Percentiles rank a stretch among this genome's conserved stretches.
These are phyloP conservation scores for Ariopsis seemanni DNA, from an alignment of 2,113 vertebrate genomes.

Conservation along the genomic window DNA sequence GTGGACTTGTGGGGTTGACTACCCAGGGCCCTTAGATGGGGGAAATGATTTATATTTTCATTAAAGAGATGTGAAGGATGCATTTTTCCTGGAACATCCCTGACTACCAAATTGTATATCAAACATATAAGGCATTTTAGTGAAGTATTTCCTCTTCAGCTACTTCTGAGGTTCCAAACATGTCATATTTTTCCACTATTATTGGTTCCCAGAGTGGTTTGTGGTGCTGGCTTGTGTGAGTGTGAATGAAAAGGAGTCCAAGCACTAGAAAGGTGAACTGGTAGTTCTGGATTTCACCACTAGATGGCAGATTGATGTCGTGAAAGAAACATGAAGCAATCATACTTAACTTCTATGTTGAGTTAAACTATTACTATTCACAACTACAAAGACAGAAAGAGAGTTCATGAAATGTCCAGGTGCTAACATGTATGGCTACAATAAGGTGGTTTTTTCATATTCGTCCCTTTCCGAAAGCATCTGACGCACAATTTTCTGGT, in stretches of 20 bases:
- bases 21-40: not conserved
- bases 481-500: not conserved
- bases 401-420: not conserved
- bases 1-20: not conserved
- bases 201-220: not conserved
- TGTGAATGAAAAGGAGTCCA: not conserved
- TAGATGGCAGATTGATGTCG: slow-evolving; percentile 2
- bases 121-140: not conserved
- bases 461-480: not conserved
- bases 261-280: not conserved
- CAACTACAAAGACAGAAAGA: not conserved
- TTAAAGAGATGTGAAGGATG: not conserved
- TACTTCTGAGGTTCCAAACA: slow-evolving; percentile 1
- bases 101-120: not conserved
- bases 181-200: not conserved
- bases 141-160: not conserved
- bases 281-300: slow-evolving; percentile 12
- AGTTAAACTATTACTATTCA: not conserved
- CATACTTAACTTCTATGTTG: not conserved
- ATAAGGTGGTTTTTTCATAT: not conserved
- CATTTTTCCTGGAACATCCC: not conserved
- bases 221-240: not conserved
- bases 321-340: not conserved
- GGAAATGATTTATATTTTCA: not conserved
- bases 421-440: not conserved